These are phyloP conservation scores for Mycetomoellerius zeteki DNA, from an alignment of 1,140 invertebrate species.

Conservation along the genomic window DNA sequence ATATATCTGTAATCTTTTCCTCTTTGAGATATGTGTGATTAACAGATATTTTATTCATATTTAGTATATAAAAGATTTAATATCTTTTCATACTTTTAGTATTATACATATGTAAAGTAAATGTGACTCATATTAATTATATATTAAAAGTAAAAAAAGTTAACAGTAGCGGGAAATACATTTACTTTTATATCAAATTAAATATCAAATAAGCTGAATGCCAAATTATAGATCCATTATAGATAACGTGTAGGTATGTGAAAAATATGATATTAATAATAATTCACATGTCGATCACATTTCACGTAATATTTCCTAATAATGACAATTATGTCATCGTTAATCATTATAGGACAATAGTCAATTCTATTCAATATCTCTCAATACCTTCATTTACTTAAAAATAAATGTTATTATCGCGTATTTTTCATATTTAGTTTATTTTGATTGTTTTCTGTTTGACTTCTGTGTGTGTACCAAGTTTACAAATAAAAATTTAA, in stretches of 20 bases:
- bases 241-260: not conserved
- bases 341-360: not conserved
- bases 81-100: not conserved
- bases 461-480: not conserved
- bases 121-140: not conserved
- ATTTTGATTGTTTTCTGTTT: not conserved
- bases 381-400: slow-evolving; percentile 1
- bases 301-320: not conserved
- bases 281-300: not conserved
- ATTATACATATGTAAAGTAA: not conserved
- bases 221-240: not conserved
- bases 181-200: not conserved
- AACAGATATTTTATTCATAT: slow-evolving; percentile 10
- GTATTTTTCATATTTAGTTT: not conserved
- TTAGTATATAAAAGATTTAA: not conserved
- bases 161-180: not conserved
- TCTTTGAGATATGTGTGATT: slow-evolving; percentile 2
- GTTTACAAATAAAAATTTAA: slow-evolving; percentile 18
- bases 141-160: not conserved
- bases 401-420: not conserved
- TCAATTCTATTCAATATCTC: not conserved
- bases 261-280: slow-evolving; percentile 16
- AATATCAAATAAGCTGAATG: not conserved
- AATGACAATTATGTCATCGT: no score
- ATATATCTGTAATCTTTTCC: slow-evolving; percentile 14